phyloP scores from a whole-genome alignment of 2,888 invertebrate species.

The Corythucha ciliata region DNA sequence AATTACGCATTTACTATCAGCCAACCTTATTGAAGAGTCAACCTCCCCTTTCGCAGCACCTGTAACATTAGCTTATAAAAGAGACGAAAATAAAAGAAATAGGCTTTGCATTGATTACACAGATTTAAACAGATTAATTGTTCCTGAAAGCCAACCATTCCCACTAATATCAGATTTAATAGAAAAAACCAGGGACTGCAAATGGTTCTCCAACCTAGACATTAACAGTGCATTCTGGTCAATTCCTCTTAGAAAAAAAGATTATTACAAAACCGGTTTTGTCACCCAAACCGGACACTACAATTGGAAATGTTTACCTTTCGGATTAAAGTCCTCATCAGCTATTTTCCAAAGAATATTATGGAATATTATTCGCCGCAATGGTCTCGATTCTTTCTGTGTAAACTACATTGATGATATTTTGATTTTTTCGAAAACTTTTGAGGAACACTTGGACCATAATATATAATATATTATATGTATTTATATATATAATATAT shows the following conservation, averaged over 20 bases:
- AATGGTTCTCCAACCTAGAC: constrained; percentile 27
- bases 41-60: constrained; percentile 14
- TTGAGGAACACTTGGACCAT: constrained; percentile 31
- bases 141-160: constrained; percentile 25
- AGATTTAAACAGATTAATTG: constrained; percentile 20
- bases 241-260: constrained; percentile 29
- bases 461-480: too few species aligned
- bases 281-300: constrained; percentile 33
- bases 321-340: constrained; percentile 28
- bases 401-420: constrained; percentile 35
- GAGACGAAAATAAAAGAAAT: constrained; percentile 5
- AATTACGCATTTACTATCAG: constrained; percentile 3
- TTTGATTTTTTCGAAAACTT: constrained; percentile 31
- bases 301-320: constrained; percentile 32
- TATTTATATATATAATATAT: too few species aligned
- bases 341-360: constrained; percentile 28
- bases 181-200: constrained; percentile 23
- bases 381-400: constrained; percentile 27
- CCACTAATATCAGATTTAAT: constrained; percentile 23
- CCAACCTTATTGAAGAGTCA: constrained; percentile 13
- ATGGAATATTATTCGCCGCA: constrained; percentile 25
- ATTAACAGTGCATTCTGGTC: constrained; percentile 29
- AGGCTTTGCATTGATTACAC: constrained; percentile 20
- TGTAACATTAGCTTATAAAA: constrained; percentile 8
- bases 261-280: constrained; percentile 33